Evolutionary conservation across 2,113 vertebrate species (phyloP).

Genomic region (Bettongia penicillata): DNA sequence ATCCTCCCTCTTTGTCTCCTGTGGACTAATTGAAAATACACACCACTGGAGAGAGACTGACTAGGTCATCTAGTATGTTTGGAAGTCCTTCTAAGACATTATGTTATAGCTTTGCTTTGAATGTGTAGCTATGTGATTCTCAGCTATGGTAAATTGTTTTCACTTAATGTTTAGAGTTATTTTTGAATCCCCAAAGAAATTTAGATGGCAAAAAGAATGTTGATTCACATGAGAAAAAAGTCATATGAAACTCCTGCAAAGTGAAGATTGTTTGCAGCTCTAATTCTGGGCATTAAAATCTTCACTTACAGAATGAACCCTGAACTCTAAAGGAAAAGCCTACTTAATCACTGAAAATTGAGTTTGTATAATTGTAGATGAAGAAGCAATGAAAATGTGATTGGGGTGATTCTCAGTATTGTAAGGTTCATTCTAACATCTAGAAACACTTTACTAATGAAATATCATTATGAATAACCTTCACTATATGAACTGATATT

Average conservation of each 20-base stretch:
- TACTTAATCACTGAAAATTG: not conserved
- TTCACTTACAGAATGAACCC: conserved; percentile 19
- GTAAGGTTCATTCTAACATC: not conserved
- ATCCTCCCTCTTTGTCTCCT: not conserved
- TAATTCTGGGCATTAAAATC: not conserved
- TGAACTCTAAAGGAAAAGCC: not conserved
- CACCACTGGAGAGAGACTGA: not conserved
- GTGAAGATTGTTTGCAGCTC: not conserved
- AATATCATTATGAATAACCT: conserved; percentile 16
- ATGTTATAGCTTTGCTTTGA: not conserved
- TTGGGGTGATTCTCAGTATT: not conserved
- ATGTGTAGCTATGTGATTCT: not conserved
- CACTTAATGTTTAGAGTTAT: conserved; percentile 15
- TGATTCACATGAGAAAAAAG: not conserved
- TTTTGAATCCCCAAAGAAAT: conserved; percentile 30
- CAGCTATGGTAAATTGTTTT: not conserved
- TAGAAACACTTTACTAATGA: not conserved
- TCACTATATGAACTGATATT: not conserved
- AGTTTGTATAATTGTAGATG: not conserved
- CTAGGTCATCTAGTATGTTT: not conserved
- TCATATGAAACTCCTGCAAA: not conserved
- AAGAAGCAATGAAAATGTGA: not conserved
- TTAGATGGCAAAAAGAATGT: not conserved
- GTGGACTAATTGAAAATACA: conserved; percentile 36
- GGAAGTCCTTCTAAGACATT: conserved; percentile 16